Base-by-base conservation (phyloP, 2,797 vertebrate species). In the Megalops cyprinoides region DNA sequence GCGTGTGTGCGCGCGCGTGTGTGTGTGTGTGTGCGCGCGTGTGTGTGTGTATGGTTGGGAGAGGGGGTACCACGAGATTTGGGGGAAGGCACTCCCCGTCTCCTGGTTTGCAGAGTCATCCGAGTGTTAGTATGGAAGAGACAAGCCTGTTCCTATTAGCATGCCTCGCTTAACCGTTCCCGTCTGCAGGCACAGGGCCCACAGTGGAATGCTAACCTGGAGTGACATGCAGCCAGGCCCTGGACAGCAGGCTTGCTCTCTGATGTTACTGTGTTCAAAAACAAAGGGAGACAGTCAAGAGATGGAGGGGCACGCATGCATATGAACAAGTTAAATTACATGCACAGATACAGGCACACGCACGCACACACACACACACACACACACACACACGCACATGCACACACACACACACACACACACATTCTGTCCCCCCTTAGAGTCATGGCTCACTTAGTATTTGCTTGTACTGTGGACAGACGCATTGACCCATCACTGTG, bases 81-180 rank as follows among this genome's bases (percentile, higher is more conserved):
- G n/a, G 15, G 51, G 51, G 10, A 10, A 53, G 51, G 51, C 51
- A 53, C 90, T 91, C 89, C 92, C 92, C 89, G 84, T 89, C 91
- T 88, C 91, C 89, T 93, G 92, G 93, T 94, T 95, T 95, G 95
- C 95, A 95, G 95, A 97, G 93, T 95, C 96, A 97, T 94, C 95
- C 94, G 94, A 96, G 96, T 96, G 97, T 97, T 96, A 97, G 96
- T 96, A 94, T 96, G 94, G 94, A 96, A 95, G 95, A 96, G 96
- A 97, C 96, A 97, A 96, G 96, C 95, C 95, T 95, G 96, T 95
- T 95, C 95, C 93, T 95, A 96, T 96, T 95, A 94, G 95, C 96
- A 97, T 96, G 97, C 96, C 96, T 96, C 94, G 94, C 92, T 97
- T 97, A 96, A 93, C 95, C 93, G 89, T 94, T 95, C 92, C 93